Base-by-base conservation (phyloP, 2,113 vertebrate genomes). In the Otolemur garnettii region DNA sequence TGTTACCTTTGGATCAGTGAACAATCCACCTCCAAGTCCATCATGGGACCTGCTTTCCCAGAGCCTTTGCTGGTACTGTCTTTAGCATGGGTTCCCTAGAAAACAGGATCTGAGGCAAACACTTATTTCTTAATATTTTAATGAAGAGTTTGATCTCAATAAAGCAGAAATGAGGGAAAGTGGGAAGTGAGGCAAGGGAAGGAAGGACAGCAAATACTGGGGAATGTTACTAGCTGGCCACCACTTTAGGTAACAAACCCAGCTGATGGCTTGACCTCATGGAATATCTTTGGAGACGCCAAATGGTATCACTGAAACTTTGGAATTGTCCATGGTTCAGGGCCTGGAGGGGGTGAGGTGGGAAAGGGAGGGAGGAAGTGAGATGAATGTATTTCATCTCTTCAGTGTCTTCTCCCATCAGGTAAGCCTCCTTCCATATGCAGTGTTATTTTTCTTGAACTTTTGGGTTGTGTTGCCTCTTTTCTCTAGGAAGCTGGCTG, bases 81-180 rank as follows among this genome's bases (percentile, higher is more conserved):
- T 72, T 90, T 90, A 77, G 35, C 74, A 77, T 66, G 35, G 8
- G 11, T 94, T 94, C 85, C 53, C n/a, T 71, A 55, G 62, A 85
- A 85, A 75, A 89, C 22, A 71, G 28, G 21, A 64, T 82, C 24
- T 28, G 62, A 87, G 30, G 62, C 30, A 87, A 87, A 90, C 80
- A 18, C 22, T 62, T 55, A 72, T 2, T 59, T 18, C 15, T 45
- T 60, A 83, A 78, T 12, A 72, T 83, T 87, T 82, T 53, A 92
- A 69, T 64, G 60, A 35, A 71, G 53, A 59, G 13, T 71, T 94
- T 94, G 62, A 72, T 78, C 19, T 57, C 62, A 87, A 45, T 53
- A n/a, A 93, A 90, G 26, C 38, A 78, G 42, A 92, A 82, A 26
- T 17, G 15, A 91, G 26, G 45, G 57, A 62, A 94, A 64, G 71